Percentiles rank a stretch among this genome's conserved stretches.
phyloP scores from a whole-genome alignment of 2,797 vertebrate genomes.

The Salmo trutta region DNA sequence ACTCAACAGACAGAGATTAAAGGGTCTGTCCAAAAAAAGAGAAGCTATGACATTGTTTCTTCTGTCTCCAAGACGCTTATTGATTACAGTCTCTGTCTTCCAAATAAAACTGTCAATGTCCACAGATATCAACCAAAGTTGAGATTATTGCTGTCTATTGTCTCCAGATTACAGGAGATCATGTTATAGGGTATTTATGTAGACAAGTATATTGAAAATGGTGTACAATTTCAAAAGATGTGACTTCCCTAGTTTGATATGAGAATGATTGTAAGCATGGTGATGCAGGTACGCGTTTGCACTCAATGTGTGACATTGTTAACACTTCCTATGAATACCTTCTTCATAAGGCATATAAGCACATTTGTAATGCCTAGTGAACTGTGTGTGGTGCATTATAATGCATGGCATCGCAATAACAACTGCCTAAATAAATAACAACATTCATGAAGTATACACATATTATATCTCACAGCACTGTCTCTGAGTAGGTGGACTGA shows the following conservation, averaged over 20 bases:
- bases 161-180: constrained; percentile 52
- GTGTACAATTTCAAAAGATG: neutral
- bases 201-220: constrained; percentile 39
- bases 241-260: neutral
- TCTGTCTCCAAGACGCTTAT: constrained; percentile 67
- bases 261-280: neutral
- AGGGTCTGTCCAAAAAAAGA: constrained; percentile 64
- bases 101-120: constrained; percentile 74
- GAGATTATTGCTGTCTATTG: constrained; percentile 63
- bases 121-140: constrained; percentile 62
- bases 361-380: neutral
- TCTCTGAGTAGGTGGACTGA: neutral
- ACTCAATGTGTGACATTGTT: neutral
- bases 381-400: neutral
- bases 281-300: neutral
- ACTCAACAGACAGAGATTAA: constrained; percentile 64
- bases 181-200: constrained; percentile 31
- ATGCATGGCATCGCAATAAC: neutral
- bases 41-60: constrained; percentile 52
- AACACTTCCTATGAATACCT: neutral
- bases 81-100: constrained; percentile 72
- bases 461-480: neutral
- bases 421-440: neutral
- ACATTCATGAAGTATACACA: neutral
- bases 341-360: neutral